Evolutionary conservation across 2,888 invertebrate species (phyloP).

Genomic region (Cephus pulcher): DNA sequence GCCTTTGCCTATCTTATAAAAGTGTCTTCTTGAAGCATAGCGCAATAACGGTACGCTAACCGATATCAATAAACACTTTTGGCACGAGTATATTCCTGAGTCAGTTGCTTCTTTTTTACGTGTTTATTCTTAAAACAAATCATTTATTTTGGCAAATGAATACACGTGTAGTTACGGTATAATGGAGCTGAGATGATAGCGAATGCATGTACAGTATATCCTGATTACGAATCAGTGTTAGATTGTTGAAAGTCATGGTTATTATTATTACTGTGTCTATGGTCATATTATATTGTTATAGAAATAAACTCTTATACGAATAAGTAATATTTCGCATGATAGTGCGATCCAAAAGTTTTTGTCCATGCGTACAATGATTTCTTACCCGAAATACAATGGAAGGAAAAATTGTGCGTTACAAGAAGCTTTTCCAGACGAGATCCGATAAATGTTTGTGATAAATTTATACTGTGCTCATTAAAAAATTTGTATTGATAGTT

Average conservation of each 20-base stretch:
- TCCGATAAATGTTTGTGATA: not conserved
- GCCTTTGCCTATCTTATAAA: conserved; percentile 22
- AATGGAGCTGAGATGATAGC: conserved; percentile 28
- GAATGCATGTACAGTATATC: conserved; percentile 60
- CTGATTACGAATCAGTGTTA: conserved; percentile 59
- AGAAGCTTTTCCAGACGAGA: not conserved
- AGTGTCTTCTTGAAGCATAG: conserved; percentile 21
- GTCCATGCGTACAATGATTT: not conserved
- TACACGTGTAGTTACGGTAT: conserved; percentile 8
- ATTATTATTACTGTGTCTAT: conserved; percentile 40
- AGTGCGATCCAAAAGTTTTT: conserved; percentile 7
- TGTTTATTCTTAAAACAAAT: not conserved
- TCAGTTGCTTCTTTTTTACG: not conserved
- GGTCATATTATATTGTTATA: conserved; percentile 53
- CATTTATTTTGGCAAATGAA: not conserved
- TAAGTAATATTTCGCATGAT: not conserved
- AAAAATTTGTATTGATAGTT: not conserved
- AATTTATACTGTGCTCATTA: not conserved
- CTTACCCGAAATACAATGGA: not conserved
- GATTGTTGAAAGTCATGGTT: conserved; percentile 55
- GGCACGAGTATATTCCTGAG: not conserved
- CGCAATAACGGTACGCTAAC: conserved; percentile 21
- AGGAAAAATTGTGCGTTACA: not conserved
- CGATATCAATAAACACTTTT: conserved; percentile 3
- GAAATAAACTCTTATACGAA: conserved; percentile 51